A percentile compares a stretch with the other conserved stretches of the same genome.
Conservation (phyloP, 2,888 invertebrate genomes). For the Phragmatobia fuliginosa region DNA sequence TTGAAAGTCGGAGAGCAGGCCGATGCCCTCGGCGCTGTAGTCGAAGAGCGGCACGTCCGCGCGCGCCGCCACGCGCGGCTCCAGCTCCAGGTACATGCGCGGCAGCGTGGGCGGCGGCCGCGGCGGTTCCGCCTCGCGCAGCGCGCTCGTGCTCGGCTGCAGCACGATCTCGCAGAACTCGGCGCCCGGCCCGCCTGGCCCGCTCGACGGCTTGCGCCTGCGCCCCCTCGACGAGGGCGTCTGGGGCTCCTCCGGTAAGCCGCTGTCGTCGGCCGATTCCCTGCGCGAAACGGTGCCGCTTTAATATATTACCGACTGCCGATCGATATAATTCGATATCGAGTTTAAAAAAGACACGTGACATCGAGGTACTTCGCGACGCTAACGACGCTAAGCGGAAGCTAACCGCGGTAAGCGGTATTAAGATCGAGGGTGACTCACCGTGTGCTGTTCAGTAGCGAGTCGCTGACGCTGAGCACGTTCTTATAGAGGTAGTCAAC, state of each 20-base stretch:
- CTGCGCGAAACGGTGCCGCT: constrained; percentile 3
- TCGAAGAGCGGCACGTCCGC: constrained; percentile 67
- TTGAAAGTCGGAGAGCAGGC: constrained; percentile 74
- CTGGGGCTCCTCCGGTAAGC: constrained; percentile 13
- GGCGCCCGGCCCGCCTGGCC: neutral
- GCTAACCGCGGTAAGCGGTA: neutral
- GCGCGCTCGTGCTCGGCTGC: constrained; percentile 38
- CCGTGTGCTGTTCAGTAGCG: constrained; percentile 62
- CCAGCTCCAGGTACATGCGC: constrained; percentile 75
- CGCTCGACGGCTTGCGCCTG: constrained; percentile 13
- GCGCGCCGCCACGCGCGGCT: constrained; percentile 68
- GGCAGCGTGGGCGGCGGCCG: constrained; percentile 79
- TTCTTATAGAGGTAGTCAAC: constrained; percentile 88
- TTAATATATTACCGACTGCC: too few relatives aligned
- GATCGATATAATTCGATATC: too few relatives aligned
- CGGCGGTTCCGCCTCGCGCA: constrained; percentile 48
- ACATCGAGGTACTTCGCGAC: too few relatives aligned
- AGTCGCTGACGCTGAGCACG: constrained; percentile 71
- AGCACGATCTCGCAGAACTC: constrained; percentile 52
- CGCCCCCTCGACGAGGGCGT: constrained; percentile 23
- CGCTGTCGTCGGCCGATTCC: constrained; percentile 9
- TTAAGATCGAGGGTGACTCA: constrained; percentile 18
- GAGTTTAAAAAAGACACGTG: too few relatives aligned
- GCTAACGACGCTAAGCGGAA: too few relatives aligned
- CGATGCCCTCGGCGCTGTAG: constrained; percentile 71